A percentile compares a stretch with the other conserved stretches of the same genome.
Conservation (phyloP, 2,113 vertebrate species). For the Progne subis region DNA sequence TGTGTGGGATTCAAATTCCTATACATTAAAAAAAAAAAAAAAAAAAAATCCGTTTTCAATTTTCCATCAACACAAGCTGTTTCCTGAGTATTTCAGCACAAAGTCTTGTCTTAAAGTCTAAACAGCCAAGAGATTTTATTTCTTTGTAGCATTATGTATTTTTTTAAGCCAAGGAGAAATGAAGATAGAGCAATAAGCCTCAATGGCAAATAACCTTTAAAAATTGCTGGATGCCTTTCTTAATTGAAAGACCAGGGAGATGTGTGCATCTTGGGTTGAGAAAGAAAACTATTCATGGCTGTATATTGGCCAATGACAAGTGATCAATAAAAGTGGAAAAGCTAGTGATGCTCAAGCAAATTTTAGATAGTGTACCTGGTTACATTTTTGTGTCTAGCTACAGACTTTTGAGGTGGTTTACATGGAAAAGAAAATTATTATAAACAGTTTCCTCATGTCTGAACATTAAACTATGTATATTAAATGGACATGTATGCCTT, state of each 20-base stretch:
- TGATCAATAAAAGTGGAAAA: neutral
- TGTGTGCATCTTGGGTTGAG: neutral
- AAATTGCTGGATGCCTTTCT: neutral
- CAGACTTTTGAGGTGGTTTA: neutral
- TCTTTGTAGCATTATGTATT: neutral
- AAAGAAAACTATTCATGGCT: neutral
- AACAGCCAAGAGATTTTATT: neutral
- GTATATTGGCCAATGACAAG: neutral
- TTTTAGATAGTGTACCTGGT: neutral
- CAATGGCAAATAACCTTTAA: neutral
- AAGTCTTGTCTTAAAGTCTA: neutral
- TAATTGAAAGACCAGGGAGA: neutral
- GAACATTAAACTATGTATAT: neutral
- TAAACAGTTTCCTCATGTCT: neutral
- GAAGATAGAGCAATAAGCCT: neutral
- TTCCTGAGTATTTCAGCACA: neutral
- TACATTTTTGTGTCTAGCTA: neutral
- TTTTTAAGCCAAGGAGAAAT: neutral
- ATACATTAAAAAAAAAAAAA: neutral
- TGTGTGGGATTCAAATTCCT: neutral
- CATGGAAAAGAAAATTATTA: neutral
- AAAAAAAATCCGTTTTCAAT: neutral
- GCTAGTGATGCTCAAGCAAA: neutral
- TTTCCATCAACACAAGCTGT: neutral
- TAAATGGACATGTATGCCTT: neutral